phyloP scores from a whole-genome alignment of 1,140 invertebrate species.

The Oreohelix idahoensis region DNA sequence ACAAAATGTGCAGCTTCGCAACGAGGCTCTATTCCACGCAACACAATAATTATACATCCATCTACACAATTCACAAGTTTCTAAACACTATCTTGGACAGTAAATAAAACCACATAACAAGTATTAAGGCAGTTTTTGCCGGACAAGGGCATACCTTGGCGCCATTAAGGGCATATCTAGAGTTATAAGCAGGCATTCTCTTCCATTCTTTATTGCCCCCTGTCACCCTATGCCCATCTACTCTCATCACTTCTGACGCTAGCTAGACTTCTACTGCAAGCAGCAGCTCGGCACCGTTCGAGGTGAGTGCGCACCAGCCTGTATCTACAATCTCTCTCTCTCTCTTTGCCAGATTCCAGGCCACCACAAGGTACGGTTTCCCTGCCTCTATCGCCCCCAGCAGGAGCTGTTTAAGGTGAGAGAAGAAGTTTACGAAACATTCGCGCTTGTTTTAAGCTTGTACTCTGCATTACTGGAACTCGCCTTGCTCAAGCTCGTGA shows the following conservation, averaged over 20 bases:
- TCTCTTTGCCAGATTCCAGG: background rate
- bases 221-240: constrained; percentile 30
- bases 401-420: constrained; percentile 3
- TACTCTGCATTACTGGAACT: background rate
- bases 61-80: no score
- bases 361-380: background rate
- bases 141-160: constrained; percentile 7
- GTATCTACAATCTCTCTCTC: background rate
- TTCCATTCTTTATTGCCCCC: constrained; percentile 13
- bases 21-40: no score
- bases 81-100: background rate
- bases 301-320: background rate
- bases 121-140: background rate
- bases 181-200: constrained; percentile 29
- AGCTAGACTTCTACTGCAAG: background rate
- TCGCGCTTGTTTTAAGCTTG: background rate
- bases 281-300: background rate
- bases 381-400: background rate
- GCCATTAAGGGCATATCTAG: constrained; percentile 27
- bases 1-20: no score
- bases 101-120: background rate
- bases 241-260: constrained; percentile 16
- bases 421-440: background rate
- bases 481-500: background rate
- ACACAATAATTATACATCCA: no score